Conservation (phyloP, 2,888 invertebrate genomes). For the Galeopsomyia nigrocyanea region DNA sequence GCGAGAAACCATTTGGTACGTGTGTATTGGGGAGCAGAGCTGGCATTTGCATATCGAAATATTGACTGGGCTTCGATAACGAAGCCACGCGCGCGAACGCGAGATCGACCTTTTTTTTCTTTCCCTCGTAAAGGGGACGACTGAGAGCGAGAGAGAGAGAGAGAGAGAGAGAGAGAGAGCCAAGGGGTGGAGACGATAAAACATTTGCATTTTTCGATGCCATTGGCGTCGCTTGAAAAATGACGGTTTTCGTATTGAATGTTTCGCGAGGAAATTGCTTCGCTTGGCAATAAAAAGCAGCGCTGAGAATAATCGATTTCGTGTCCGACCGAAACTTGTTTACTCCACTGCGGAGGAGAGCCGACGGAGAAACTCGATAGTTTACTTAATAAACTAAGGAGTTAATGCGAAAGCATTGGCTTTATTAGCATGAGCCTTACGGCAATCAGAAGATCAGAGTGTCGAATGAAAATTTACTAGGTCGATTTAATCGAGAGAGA, state of each 20-base stretch:
- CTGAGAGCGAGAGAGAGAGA: not conserved
- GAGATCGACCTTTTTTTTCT: constrained; percentile 14
- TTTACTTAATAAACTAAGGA: too few relatives aligned
- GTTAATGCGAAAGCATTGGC: too few relatives aligned
- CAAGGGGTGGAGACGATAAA: not conserved
- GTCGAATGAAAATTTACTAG: too few relatives aligned
- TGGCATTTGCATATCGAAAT: constrained; percentile 44
- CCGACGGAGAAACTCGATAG: too few relatives aligned
- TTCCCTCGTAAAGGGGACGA: constrained; percentile 22
- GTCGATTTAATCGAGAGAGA: too few relatives aligned
- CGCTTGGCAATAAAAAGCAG: too few relatives aligned
- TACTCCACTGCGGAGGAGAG: too few relatives aligned
- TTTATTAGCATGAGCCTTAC: too few relatives aligned
- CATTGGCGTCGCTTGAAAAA: constrained; percentile 4
- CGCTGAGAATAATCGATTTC: too few relatives aligned
- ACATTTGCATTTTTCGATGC: constrained; percentile 35
- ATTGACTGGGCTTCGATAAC: constrained; percentile 44
- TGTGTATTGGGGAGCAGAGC: constrained; percentile 4
- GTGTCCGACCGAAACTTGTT: too few relatives aligned
- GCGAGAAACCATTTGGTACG: constrained; percentile 14
- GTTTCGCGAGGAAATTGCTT: too few relatives aligned
- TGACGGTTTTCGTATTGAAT: not conserved
- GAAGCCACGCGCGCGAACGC: constrained; percentile 28
- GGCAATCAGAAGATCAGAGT: too few relatives aligned
- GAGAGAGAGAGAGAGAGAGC: not conserved